A percentile compares a stretch with the other conserved stretches of the same genome.
These are phyloP conservation scores for Halocynthia aurantium DNA, from an alignment of 23 tunicate genomes.

Conservation along the genomic window DNA sequence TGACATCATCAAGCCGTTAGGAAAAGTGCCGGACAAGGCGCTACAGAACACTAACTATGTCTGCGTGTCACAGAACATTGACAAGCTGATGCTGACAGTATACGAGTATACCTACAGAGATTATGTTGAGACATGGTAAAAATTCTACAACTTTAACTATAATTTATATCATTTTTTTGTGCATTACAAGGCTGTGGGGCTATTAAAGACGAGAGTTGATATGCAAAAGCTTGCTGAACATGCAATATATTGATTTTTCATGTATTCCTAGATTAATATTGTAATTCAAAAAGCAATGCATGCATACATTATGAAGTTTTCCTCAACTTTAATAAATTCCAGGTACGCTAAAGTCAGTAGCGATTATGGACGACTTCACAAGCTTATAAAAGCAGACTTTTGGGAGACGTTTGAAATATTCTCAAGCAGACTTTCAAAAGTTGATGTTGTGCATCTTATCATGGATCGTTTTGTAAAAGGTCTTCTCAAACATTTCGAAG, in stretches of 20 bases:
- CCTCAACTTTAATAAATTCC: background rate
- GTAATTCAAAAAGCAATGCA: too few relatives aligned
- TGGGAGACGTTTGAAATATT: conserved; percentile 72
- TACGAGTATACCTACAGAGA: conserved; percentile 89
- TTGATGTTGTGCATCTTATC: conserved; percentile 67
- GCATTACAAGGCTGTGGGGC: background rate
- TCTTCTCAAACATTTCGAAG: conserved; percentile 33
- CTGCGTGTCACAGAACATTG: conserved; percentile 65
- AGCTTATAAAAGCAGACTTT: conserved; percentile 62
- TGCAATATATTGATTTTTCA: too few relatives aligned
- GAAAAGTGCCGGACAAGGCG: conserved; percentile 62
- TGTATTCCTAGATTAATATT: too few relatives aligned
- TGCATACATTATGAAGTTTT: too few relatives aligned
- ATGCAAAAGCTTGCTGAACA: too few relatives aligned
- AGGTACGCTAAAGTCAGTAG: conserved; percentile 83
- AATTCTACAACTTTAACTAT: background rate
- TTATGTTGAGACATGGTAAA: conserved; percentile 77
- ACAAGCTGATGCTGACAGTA: conserved; percentile 54
- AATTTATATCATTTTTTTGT: conserved; percentile 1
- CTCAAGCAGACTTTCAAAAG: conserved; percentile 45
- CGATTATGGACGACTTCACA: conserved; percentile 73
- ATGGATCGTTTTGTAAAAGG: conserved; percentile 64
- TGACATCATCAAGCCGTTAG: conserved; percentile 48
- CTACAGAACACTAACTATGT: conserved; percentile 37
- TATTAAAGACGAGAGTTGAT: too few relatives aligned